phyloP scores from a whole-genome alignment of 2,888 invertebrate species.

The Eristalis tenax region DNA sequence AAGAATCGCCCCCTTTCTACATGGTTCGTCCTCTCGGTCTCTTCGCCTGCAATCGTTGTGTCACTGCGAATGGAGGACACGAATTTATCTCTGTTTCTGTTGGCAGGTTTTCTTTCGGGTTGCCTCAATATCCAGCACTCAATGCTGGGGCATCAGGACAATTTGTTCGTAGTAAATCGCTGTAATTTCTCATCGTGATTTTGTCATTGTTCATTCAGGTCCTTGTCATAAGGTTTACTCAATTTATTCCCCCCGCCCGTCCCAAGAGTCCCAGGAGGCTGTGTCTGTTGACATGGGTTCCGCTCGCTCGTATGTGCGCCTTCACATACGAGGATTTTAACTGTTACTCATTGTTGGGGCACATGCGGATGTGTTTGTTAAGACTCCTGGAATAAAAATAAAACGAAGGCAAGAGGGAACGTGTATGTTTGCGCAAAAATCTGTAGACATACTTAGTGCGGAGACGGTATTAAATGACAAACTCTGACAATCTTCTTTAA shows the following conservation, averaged over 20 bases:
- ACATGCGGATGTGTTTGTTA: conserved; percentile 4
- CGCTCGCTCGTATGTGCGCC: not conserved
- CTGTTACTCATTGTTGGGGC: not conserved
- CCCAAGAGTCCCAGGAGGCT: conserved; percentile 35
- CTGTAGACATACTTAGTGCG: conserved; percentile 27
- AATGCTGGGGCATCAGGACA: conserved; percentile 61
- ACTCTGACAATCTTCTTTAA: conserved; percentile 24
- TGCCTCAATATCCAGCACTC: conserved; percentile 53
- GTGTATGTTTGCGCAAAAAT: conserved; percentile 43
- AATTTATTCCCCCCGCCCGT: conserved; percentile 47
- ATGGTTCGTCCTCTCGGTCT: conserved; percentile 18
- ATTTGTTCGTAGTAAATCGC: conserved; percentile 68
- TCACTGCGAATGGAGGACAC: conserved; percentile 50
- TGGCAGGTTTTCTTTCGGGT: conserved; percentile 34
- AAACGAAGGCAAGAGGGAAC: not conserved
- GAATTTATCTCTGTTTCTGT: conserved; percentile 55
- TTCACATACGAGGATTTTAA: not conserved
- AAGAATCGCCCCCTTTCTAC: conserved; percentile 46
- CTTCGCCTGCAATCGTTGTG: conserved; percentile 43
- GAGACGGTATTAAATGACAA: conserved; percentile 49
- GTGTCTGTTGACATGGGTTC: conserved; percentile 55
- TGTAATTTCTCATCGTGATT: conserved; percentile 72
- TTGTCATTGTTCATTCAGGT: conserved; percentile 70
- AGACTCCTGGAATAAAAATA: conserved; percentile 13
- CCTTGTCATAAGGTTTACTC: conserved; percentile 72